Percentiles rank a stretch among this genome's conserved stretches.
Evolutionary conservation across 2,888 invertebrate genomes (phyloP).

Genomic region (Metallyticus violacea): DNA sequence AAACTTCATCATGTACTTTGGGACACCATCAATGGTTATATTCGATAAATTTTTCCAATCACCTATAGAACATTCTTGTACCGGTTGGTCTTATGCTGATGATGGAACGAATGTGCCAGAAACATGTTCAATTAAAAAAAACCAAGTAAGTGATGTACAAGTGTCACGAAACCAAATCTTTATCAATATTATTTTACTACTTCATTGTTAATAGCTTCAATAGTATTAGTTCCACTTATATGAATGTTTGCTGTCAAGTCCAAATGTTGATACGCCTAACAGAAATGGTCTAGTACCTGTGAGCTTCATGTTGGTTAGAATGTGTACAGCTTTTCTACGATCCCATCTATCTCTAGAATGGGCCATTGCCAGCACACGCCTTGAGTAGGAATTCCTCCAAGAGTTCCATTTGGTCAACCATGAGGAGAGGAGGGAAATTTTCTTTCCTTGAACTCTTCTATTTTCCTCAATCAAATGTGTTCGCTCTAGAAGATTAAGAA

Average conservation of each 20-base stretch:
- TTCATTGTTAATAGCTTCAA: too few relatives aligned
- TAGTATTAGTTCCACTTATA: too few relatives aligned
- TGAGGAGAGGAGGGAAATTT: not conserved
- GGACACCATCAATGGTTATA: too few relatives aligned
- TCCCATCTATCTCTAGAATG: constrained; percentile 61
- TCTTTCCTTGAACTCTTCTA: not conserved
- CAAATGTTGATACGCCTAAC: constrained; percentile 7
- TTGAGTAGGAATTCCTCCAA: constrained; percentile 62
- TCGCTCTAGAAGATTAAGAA: not conserved
- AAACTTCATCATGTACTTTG: too few relatives aligned
- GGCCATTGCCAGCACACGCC: constrained; percentile 63
- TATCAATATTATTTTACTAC: too few relatives aligned
- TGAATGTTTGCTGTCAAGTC: too few relatives aligned
- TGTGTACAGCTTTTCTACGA: constrained; percentile 61
- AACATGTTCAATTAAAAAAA: too few relatives aligned
- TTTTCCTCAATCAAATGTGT: not conserved
- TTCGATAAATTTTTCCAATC: too few relatives aligned
- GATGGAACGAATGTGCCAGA: too few relatives aligned
- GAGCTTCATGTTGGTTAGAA: constrained; percentile 63
- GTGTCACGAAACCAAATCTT: not conserved
- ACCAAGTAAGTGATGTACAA: too few relatives aligned
- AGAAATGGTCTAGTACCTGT: constrained; percentile 46
- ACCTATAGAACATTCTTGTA: too few relatives aligned
- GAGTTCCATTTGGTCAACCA: constrained; percentile 57
- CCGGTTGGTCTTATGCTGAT: too few relatives aligned